phyloP scores from a whole-genome alignment of 1,140 invertebrate genomes.

The Atta colombica region DNA sequence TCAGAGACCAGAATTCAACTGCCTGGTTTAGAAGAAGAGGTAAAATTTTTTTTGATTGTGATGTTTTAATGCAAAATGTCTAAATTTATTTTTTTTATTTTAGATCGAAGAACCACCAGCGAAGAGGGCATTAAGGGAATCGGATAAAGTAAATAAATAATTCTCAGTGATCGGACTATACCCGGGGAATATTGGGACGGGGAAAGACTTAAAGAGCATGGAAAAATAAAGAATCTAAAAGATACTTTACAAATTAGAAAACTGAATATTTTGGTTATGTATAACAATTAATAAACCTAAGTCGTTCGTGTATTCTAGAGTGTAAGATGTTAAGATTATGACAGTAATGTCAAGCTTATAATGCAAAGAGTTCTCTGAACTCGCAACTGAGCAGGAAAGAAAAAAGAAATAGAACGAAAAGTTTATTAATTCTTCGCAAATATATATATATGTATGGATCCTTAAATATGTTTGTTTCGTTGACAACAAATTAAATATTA shows the following conservation, averaged over 20 bases:
- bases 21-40: slow-evolving; percentile 90
- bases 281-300: slow-evolving; percentile 84
- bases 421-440: slow-evolving; percentile 37
- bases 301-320: slow-evolving; percentile 84
- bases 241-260: slow-evolving; percentile 84
- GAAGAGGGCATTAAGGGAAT: slow-evolving; percentile 85
- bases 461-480: slow-evolving; percentile 46
- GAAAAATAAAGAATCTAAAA: slow-evolving; percentile 76
- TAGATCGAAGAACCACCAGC: slow-evolving; percentile 85
- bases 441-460: neutral
- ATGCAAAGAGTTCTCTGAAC: slow-evolving; percentile 52
- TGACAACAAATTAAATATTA: slow-evolving; percentile 19
- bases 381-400: slow-evolving; percentile 52
- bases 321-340: slow-evolving; percentile 80
- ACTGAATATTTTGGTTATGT: slow-evolving; percentile 86
- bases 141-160: slow-evolving; percentile 86
- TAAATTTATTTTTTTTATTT: slow-evolving; percentile 66
- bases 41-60: slow-evolving; percentile 70
- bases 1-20: slow-evolving; percentile 92
- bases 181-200: slow-evolving; percentile 60
- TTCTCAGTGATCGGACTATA: slow-evolving; percentile 77
- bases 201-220: slow-evolving; percentile 74
- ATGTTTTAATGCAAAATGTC: slow-evolving; percentile 1
- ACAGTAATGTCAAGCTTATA: slow-evolving; percentile 71
- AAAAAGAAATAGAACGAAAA: slow-evolving; percentile 55